A percentile compares a stretch with the other conserved stretches of the same genome.
These are phyloP conservation scores for Ernsta delagoae DNA, from an alignment of 2,888 invertebrate species.

Conservation along the genomic window DNA sequence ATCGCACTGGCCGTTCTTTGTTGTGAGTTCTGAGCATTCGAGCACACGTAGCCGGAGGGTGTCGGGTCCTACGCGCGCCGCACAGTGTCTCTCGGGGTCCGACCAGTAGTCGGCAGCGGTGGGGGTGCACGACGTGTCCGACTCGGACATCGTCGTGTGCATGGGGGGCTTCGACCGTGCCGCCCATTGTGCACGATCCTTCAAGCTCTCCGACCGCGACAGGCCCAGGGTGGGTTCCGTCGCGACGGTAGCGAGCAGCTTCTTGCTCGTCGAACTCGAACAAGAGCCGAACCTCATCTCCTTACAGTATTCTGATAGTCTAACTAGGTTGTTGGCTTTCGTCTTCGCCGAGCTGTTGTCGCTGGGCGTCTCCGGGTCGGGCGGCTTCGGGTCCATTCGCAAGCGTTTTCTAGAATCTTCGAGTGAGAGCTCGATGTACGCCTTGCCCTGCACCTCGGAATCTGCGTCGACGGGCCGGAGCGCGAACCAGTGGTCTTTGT, in stretches of 20 bases:
- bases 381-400: conserved; percentile 81
- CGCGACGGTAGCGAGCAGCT: conserved; percentile 67
- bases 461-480: conserved; percentile 94
- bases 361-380: conserved; percentile 68
- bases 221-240: conserved; percentile 73
- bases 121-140: conserved; percentile 71
- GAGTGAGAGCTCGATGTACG: conserved; percentile 91
- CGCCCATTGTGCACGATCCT: conserved; percentile 75
- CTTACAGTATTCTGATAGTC: conserved; percentile 78
- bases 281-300: conserved; percentile 80
- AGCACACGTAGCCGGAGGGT: conserved; percentile 87
- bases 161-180: conserved; percentile 71
- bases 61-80: conserved; percentile 76
- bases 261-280: conserved; percentile 79
- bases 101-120: conserved; percentile 81
- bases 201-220: conserved; percentile 79
- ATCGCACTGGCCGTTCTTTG: conserved; percentile 96
- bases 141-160: conserved; percentile 73
- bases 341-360: conserved; percentile 62
- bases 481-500: conserved; percentile 97
- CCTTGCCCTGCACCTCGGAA: conserved; percentile 96
- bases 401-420: conserved; percentile 84
- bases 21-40: conserved; percentile 94
- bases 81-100: conserved; percentile 78
- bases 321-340: conserved; percentile 74